Conservation (phyloP, 2,113 vertebrate genomes). For the Craseonycteris thonglongyai region DNA sequence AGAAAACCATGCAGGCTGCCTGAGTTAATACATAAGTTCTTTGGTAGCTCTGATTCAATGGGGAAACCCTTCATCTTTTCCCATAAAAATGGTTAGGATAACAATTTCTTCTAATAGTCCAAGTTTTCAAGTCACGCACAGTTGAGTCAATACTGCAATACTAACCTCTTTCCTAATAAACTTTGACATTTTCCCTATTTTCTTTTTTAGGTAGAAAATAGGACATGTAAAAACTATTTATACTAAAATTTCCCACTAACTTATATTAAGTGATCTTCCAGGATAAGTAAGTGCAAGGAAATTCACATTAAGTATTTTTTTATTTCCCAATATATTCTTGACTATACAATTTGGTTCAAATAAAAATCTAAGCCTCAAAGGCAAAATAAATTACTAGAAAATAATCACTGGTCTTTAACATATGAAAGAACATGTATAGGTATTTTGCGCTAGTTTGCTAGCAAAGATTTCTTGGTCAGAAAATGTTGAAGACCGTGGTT, state of each 20-base stretch:
- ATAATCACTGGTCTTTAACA: not conserved
- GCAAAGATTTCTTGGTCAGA: not conserved
- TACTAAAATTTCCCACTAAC: not conserved
- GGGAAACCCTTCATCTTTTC: not conserved
- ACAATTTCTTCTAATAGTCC: not conserved
- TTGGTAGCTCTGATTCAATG: not conserved
- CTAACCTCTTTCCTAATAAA: not conserved
- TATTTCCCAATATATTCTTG: not conserved
- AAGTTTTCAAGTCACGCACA: not conserved
- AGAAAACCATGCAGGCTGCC: not conserved
- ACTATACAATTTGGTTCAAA: not conserved
- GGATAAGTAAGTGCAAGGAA: not conserved
- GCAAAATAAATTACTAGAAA: not conserved
- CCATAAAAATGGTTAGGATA: not conserved
- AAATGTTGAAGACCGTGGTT: not conserved
- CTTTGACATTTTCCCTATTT: not conserved
- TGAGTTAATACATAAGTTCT: not conserved
- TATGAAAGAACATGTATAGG: not conserved
- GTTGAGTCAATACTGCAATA: not conserved
- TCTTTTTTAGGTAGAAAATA: not conserved
- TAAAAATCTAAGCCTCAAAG: not conserved
- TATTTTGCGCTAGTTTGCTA: not conserved
- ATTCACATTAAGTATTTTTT: not conserved
- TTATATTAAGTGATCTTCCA: not conserved
- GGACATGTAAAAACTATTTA: not conserved